Percentiles rank a stretch among this genome's conserved stretches.
phyloP scores from a whole-genome alignment of 2,113 vertebrate genomes.

The Neotragus moschatus region DNA sequence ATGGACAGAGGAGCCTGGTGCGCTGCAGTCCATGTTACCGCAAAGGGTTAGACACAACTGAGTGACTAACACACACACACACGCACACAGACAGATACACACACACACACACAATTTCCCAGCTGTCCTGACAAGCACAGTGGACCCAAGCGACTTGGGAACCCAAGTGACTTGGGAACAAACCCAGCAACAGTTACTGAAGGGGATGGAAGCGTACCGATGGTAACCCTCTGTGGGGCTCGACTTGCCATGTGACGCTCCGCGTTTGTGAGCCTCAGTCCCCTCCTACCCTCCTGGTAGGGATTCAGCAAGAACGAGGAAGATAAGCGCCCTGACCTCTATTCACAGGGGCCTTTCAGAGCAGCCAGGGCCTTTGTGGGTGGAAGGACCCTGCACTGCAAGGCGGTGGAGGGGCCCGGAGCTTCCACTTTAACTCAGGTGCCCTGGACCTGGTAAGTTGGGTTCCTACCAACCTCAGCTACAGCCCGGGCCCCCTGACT shows the following conservation, averaged over 20 bases:
- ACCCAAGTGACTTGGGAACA: neutral
- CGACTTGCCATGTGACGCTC: neutral
- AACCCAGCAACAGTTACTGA: rapidly evolving
- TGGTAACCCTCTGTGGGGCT: neutral
- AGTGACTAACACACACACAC: neutral
- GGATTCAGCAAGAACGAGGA: neutral
- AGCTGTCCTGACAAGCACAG: rapidly evolving
- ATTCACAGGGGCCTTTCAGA: rapidly evolving
- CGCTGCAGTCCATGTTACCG: neutral
- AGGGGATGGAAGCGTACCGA: rapidly evolving
- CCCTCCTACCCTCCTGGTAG: neutral
- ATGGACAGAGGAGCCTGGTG: neutral
- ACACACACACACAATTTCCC: neutral
- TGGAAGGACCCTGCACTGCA: rapidly evolving
- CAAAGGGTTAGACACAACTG: neutral
- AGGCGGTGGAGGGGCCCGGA: rapidly evolving
- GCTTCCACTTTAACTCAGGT: neutral
- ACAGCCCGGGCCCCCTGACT: rapidly evolving
- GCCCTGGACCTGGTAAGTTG: rapidly evolving
- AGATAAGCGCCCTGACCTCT: neutral
- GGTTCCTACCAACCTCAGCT: rapidly evolving
- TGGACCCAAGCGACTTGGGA: neutral
- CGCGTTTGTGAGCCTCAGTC: neutral
- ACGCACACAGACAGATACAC: rapidly evolving
- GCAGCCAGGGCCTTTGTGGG: rapidly evolving